Evolutionary conservation across 1,140 invertebrate species (phyloP).

Genomic region (Aphelenchoides fujianensis): DNA sequence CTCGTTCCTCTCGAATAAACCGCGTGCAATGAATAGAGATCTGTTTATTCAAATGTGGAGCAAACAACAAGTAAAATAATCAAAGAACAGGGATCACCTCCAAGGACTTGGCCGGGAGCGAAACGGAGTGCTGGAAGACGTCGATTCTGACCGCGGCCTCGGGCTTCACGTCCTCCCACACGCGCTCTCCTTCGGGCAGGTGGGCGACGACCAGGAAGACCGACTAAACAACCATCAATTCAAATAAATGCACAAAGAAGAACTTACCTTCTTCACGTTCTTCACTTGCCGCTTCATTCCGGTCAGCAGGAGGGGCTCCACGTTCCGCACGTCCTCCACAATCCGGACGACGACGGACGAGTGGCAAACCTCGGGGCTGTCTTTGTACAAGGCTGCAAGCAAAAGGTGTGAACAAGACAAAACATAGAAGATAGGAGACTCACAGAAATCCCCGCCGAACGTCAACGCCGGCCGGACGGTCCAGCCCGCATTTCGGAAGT

Average conservation of each 20-base stretch:
- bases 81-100: too few relatives aligned
- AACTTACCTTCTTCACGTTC: slow-evolving; percentile 5
- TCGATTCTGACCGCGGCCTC: background rate
- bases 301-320: background rate
- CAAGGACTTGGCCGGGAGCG: background rate
- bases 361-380: background rate
- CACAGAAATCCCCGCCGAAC: slow-evolving; percentile 2
- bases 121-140: background rate
- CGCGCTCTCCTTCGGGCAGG: background rate
- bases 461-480: background rate
- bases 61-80: slow-evolving; percentile 13
- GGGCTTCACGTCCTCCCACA: background rate
- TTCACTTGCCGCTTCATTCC: background rate
- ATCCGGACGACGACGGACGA: background rate
- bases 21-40: background rate
- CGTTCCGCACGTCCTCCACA: background rate
- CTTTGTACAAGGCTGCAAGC: slow-evolving; percentile 11
- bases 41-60: background rate
- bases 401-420: background rate
- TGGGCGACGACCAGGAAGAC: background rate
- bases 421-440: too few relatives aligned
- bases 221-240: background rate
- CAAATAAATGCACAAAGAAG: background rate
- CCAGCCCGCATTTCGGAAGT: background rate
- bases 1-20: background rate